Conservation (phyloP, 2,888 invertebrate genomes). For the Idaea dimidiata region DNA sequence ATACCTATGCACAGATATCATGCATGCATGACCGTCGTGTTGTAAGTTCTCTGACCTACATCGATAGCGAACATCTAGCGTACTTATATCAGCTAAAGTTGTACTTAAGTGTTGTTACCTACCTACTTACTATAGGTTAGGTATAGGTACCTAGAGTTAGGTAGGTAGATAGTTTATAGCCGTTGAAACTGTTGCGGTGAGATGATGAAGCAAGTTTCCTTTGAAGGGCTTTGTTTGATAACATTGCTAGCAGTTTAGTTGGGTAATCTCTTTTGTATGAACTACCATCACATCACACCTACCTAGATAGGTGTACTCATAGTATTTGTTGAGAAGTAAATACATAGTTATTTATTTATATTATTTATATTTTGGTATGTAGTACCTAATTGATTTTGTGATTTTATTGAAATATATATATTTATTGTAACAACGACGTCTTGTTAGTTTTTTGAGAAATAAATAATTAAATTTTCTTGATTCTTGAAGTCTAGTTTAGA, state of each 20-base stretch:
- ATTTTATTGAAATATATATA: too few relatives aligned
- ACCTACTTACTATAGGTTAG: neutral
- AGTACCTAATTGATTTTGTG: too few relatives aligned
- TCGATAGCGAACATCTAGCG: too few relatives aligned
- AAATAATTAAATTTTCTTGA: too few relatives aligned
- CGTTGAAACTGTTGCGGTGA: conserved; percentile 31
- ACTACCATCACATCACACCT: neutral
- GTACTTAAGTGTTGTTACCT: neutral
- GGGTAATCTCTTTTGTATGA: neutral
- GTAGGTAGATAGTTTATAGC: conserved; percentile 7
- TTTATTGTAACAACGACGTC: too few relatives aligned
- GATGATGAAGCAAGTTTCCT: conserved; percentile 26
- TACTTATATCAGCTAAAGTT: neutral
- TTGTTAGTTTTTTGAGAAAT: too few relatives aligned
- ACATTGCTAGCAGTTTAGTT: neutral
- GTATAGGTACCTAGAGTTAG: conserved; percentile 20
- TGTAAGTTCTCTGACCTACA: neutral
- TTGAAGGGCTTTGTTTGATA: conserved; percentile 9
- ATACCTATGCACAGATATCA: too few relatives aligned
- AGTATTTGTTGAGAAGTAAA: neutral
- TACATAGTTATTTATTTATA: too few relatives aligned
- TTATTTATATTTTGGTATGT: too few relatives aligned
- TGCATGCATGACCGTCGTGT: too few relatives aligned
- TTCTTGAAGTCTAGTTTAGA: too few relatives aligned
- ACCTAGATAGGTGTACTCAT: neutral